Evolutionary conservation across 2,113 vertebrate genomes (phyloP).

Genomic region (Microtus oregoni): DNA sequence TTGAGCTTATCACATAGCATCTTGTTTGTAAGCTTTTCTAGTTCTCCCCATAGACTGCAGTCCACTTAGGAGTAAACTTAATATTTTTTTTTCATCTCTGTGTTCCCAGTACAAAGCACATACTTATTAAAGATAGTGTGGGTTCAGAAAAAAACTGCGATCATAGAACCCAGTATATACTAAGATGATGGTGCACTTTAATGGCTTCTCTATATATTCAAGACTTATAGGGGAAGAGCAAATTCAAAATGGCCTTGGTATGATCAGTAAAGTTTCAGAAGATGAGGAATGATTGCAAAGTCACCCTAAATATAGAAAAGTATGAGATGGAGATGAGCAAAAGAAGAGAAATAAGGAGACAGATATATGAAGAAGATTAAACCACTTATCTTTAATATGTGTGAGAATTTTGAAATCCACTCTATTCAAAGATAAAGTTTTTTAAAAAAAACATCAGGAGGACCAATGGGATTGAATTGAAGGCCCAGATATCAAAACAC

Average conservation of each 20-base stretch:
- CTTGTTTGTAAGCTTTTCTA: background rate
- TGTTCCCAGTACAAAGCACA: background rate
- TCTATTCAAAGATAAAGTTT: background rate
- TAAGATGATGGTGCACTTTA: background rate
- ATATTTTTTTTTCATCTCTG: background rate
- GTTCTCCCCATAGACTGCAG: background rate
- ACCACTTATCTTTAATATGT: background rate
- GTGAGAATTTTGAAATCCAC: background rate
- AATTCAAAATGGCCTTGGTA: background rate
- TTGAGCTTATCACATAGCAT: background rate
- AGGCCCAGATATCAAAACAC: too few species aligned
- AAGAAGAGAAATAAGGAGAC: background rate
- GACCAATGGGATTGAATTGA: too few species aligned
- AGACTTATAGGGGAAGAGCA: background rate
- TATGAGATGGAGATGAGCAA: background rate
- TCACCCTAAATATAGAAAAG: background rate
- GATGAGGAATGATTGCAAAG: background rate
- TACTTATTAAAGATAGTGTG: background rate
- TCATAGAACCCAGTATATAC: background rate
- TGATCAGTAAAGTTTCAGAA: background rate
- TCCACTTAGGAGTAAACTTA: background rate
- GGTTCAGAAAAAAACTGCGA: background rate
- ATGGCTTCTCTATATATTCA: background rate
- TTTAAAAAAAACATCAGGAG: too few species aligned
- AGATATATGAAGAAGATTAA: background rate